These are phyloP conservation scores for Brachypteracias leptosomus DNA, from an alignment of 2,113 vertebrate species.

Conservation along the genomic window DNA sequence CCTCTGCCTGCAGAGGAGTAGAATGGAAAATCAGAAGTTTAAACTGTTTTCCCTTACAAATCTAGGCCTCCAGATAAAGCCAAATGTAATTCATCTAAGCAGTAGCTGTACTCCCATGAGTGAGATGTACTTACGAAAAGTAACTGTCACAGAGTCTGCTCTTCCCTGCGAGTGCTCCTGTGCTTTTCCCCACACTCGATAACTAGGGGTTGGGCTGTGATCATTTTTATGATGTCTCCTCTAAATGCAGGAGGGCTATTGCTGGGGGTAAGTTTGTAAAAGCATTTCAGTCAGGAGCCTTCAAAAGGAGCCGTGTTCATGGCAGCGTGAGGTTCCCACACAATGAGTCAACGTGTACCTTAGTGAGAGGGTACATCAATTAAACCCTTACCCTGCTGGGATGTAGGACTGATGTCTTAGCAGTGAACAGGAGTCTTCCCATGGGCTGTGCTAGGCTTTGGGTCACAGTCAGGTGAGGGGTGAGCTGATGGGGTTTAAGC, in stretches of 20 bases:
- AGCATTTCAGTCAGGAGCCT: not conserved
- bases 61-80: not conserved
- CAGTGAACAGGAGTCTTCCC: not conserved
- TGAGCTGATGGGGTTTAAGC: not conserved
- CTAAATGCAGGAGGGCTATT: not conserved
- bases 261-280: not conserved
- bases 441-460: not conserved
- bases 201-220: not conserved
- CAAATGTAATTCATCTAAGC: not conserved
- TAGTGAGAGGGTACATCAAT: not conserved
- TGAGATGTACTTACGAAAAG: not conserved
- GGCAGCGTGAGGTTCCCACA: rapidly evolving
- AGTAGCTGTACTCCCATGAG: not conserved
- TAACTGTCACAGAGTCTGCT: not conserved
- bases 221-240: not conserved
- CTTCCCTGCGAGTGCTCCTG: not conserved
- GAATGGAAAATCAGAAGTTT: not conserved
- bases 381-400: not conserved
- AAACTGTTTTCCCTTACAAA: conserved; percentile 13
- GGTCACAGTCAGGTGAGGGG: not conserved
- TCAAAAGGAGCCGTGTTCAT: not conserved
- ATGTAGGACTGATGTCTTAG: rapidly evolving
- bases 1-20: not conserved
- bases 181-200: not conserved
- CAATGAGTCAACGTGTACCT: rapidly evolving